A percentile compares a stretch with the other conserved stretches of the same genome.
phyloP scores from a whole-genome alignment of 2,888 invertebrate genomes.

The Lasiommata megera region DNA sequence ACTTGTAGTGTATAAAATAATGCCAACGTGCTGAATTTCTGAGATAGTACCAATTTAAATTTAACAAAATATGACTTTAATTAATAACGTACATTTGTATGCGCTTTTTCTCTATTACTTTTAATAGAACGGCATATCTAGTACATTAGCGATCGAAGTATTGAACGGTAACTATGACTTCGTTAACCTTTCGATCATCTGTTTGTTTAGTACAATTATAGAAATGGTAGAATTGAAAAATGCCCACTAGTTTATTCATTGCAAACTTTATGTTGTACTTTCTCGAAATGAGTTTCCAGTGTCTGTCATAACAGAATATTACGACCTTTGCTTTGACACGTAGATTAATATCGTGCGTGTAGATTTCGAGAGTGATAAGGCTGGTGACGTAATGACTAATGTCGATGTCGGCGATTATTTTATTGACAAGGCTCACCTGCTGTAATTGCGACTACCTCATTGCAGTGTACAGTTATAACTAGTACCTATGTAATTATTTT shows the following conservation, averaged over 20 bases:
- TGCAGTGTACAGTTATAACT: not conserved
- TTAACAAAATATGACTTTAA: no score
- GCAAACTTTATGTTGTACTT: not conserved
- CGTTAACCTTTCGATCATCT: not conserved
- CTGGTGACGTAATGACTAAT: slow-evolving; percentile 13
- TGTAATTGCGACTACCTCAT: slow-evolving; percentile 9
- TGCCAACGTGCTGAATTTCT: no score
- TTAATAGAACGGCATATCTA: no score
- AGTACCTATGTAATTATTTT: not conserved
- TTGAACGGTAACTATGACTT: not conserved
- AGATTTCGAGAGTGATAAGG: slow-evolving; percentile 18
- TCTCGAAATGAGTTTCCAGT: not conserved
- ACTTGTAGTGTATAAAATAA: no score
- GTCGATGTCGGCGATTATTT: slow-evolving; percentile 12
- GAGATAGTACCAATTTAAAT: no score
- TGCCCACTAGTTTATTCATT: not conserved
- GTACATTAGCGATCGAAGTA: no score
- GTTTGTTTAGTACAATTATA: not conserved
- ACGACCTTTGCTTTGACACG: slow-evolving; percentile 1
- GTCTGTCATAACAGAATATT: slow-evolving; percentile 3
- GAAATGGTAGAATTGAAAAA: not conserved
- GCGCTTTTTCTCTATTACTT: no score
- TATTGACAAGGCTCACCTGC: slow-evolving; percentile 26
- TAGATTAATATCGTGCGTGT: slow-evolving; percentile 9
- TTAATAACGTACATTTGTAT: no score